Evolutionary conservation across 2,113 vertebrate genomes (phyloP).

Genomic region (Apus apus): DNA sequence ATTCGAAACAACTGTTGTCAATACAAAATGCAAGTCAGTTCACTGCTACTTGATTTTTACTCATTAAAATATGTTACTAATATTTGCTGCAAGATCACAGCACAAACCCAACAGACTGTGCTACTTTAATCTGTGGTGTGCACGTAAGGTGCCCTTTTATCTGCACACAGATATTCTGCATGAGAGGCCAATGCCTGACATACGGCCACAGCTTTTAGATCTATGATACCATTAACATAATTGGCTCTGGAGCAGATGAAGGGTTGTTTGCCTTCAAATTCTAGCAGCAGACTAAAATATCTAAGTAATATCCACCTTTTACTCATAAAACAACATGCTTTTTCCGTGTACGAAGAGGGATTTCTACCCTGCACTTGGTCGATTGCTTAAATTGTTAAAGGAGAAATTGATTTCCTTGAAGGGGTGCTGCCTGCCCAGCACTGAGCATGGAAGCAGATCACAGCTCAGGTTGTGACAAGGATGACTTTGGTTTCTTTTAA

Average conservation of each 20-base stretch:
- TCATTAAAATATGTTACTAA: neutral
- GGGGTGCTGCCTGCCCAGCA: neutral
- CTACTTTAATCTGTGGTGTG: neutral
- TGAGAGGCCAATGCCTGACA: conserved; percentile 13
- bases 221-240: conserved; percentile 71
- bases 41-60: neutral
- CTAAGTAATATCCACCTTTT: conserved; percentile 55
- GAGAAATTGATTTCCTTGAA: conserved; percentile 30
- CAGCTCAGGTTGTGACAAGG: neutral
- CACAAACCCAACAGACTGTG: neutral
- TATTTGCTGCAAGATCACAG: conserved; percentile 39
- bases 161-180: neutral
- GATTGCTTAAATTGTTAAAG: neutral
- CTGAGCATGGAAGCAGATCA: neutral
- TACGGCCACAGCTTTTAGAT: conserved; percentile 42
- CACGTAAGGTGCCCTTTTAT: neutral
- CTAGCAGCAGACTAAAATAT: conserved; percentile 41
- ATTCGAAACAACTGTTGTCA: neutral
- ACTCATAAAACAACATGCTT: neutral
- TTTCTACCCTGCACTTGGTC: neutral
- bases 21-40: neutral
- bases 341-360: neutral
- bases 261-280: conserved; percentile 71
- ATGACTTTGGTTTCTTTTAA: neutral
- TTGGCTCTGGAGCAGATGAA: conserved; percentile 62